Evolutionary conservation across 2,888 invertebrate genomes (phyloP).

Genomic region (Caenorhabditis sp.): DNA sequence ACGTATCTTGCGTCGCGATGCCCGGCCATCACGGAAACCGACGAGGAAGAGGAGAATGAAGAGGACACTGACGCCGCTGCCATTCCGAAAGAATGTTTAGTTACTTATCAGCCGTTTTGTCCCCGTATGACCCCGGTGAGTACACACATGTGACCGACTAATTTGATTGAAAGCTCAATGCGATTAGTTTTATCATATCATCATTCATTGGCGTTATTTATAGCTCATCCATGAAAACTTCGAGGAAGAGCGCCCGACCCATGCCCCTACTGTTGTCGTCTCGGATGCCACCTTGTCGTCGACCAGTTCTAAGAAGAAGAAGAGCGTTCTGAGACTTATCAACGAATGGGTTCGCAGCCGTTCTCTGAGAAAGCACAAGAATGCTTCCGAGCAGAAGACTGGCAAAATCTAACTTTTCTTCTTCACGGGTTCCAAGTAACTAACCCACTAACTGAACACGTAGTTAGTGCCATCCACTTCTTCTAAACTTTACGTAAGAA

Average conservation of each 20-base stretch:
- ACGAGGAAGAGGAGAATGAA: slow-evolving; percentile 46
- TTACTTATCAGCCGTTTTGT: too few species aligned
- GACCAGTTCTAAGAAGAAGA: slow-evolving; percentile 32
- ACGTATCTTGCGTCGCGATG: slow-evolving; percentile 42
- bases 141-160: too few species aligned
- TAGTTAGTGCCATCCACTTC: too few species aligned
- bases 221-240: slow-evolving; percentile 32
- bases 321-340: slow-evolving; percentile 32
- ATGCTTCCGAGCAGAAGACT: slow-evolving; percentile 25
- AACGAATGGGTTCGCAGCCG: slow-evolving; percentile 45
- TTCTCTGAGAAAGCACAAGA: slow-evolving; percentile 41
- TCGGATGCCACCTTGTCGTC: slow-evolving; percentile 35
- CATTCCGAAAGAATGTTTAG: slow-evolving; percentile 30
- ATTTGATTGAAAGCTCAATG: neutral
- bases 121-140: slow-evolving; percentile 28
- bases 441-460: too few species aligned
- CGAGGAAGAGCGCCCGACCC: slow-evolving; percentile 26
- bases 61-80: slow-evolving; percentile 7
- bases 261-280: slow-evolving; percentile 15
- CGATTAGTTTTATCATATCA: neutral
- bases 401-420: slow-evolving; percentile 4
- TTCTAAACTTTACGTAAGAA: too few species aligned
- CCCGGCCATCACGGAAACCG: slow-evolving; percentile 56
- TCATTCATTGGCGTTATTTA: too few species aligned
- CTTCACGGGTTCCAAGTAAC: too few species aligned